Evolutionary conservation across 1,140 invertebrate genomes (phyloP).

Genomic region (Sipha flava): DNA sequence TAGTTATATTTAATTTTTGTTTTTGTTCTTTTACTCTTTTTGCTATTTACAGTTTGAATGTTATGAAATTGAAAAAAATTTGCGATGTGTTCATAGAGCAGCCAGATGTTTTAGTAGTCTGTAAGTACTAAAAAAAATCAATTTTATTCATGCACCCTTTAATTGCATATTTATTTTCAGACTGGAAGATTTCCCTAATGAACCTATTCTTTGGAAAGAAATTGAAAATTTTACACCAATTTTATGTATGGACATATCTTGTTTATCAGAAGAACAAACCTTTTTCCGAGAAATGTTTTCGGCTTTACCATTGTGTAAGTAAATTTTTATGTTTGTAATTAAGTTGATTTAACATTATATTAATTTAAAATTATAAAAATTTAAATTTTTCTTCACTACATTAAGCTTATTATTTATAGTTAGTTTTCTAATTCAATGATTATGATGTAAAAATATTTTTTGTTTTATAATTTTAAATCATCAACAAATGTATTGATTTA

Average conservation of each 20-base stretch:
- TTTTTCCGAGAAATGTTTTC: constrained; percentile 32
- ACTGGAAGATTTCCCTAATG: constrained; percentile 54
- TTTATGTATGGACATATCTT: constrained; percentile 54
- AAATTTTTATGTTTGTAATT: not conserved
- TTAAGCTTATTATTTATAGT: too few species aligned
- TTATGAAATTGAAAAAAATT: constrained; percentile 69
- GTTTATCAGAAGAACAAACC: constrained; percentile 46
- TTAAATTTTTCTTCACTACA: too few species aligned
- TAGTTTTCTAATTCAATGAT: too few species aligned
- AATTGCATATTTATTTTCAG: constrained; percentile 40
- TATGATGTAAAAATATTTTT: too few species aligned
- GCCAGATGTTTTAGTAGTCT: constrained; percentile 69
- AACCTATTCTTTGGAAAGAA: constrained; percentile 64
- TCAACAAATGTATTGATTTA: not conserved
- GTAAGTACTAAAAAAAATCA: constrained; percentile 43
- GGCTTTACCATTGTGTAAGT: constrained; percentile 8
- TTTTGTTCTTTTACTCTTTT: too few species aligned
- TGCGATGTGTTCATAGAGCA: constrained; percentile 67
- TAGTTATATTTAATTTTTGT: not conserved
- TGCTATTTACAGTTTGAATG: constrained; percentile 55
- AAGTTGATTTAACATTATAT: not conserved
- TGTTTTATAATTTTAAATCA: too few species aligned
- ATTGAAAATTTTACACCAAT: constrained; percentile 61
- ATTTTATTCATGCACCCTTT: constrained; percentile 4
- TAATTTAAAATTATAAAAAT: not conserved